Conservation (phyloP, 1,140 invertebrate genomes). For the Brachionus rotundiformis region DNA sequence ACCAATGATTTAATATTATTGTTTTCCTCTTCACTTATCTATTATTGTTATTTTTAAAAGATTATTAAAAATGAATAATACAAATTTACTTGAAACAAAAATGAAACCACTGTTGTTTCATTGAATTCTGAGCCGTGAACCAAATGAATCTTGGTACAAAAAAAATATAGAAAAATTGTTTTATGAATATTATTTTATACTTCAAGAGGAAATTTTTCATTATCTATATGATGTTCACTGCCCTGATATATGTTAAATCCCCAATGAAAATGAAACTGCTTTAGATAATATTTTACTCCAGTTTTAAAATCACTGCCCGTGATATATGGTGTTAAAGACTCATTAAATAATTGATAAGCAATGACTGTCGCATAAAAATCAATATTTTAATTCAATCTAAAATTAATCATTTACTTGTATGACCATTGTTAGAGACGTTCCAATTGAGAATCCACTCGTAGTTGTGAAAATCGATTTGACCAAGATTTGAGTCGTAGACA, state of each 20-base stretch:
- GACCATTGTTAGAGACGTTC: constrained; percentile 41
- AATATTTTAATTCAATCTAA: neutral
- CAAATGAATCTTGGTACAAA: constrained; percentile 36
- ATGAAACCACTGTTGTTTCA: constrained; percentile 12
- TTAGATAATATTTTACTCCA: neutral
- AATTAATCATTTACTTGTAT: neutral
- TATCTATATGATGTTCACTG: constrained; percentile 35
- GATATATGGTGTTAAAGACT: neutral
- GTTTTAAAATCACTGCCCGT: constrained; percentile 27
- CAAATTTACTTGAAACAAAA: constrained; percentile 31
- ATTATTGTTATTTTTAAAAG: too few species aligned
- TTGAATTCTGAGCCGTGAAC: neutral
- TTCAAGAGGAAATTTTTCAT: constrained; percentile 44
- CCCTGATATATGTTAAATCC: constrained; percentile 46
- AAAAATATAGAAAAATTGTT: neutral
- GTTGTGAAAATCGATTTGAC: neutral
- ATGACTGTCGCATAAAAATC: neutral
- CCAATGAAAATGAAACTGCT: constrained; percentile 52
- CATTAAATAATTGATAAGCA: neutral
- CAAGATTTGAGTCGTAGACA: neutral
- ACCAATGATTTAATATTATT: neutral
- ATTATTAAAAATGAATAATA: too few species aligned
- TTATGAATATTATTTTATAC: neutral
- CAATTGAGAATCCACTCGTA: neutral
- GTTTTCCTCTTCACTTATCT: constrained; percentile 7